phyloP scores from a whole-genome alignment of 2,113 vertebrate species.

The Nematolebias whitei region DNA sequence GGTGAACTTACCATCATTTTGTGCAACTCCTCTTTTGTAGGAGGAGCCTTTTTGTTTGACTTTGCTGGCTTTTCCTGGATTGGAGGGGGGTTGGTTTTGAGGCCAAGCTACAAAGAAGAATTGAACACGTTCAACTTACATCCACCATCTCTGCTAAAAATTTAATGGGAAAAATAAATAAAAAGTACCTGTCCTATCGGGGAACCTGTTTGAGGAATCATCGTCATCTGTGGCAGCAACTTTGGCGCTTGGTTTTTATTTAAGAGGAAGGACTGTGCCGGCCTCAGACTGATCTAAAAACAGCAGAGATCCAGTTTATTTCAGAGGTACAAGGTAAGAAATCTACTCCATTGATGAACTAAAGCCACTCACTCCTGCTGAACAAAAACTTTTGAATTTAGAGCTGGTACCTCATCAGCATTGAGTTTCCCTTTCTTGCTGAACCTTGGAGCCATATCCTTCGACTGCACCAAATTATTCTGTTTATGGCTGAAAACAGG shows the following conservation, averaged over 20 bases:
- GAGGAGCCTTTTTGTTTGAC: conserved; percentile 91
- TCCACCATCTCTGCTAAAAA: not conserved
- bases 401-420: conserved; percentile 90
- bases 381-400: too few relatives aligned
- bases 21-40: conserved; percentile 94
- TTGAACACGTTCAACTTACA: not conserved
- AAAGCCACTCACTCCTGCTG: too few relatives aligned
- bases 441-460: conserved; percentile 96
- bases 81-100: conserved; percentile 95
- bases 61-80: conserved; percentile 99
- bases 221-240: conserved; percentile 93
- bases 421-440: conserved; percentile 98
- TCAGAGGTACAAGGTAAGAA: not conserved
- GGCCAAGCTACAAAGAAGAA: conserved; percentile 89
- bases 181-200: conserved; percentile 91
- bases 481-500: conserved; percentile 96
- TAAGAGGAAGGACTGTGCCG: conserved; percentile 95
- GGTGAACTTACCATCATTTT: conserved; percentile 90
- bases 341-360: not conserved
- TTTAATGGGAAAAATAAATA: not conserved
- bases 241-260: conserved; percentile 98
- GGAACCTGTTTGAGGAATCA: conserved; percentile 92
- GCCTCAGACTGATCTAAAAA: conserved; percentile 93
- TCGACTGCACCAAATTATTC: conserved; percentile 92
- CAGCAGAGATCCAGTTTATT: not conserved